A percentile compares a stretch with the other conserved stretches of the same genome.
Evolutionary conservation across 1,140 invertebrate species (phyloP).

Genomic region (Plectrocnemia conspersa): DNA sequence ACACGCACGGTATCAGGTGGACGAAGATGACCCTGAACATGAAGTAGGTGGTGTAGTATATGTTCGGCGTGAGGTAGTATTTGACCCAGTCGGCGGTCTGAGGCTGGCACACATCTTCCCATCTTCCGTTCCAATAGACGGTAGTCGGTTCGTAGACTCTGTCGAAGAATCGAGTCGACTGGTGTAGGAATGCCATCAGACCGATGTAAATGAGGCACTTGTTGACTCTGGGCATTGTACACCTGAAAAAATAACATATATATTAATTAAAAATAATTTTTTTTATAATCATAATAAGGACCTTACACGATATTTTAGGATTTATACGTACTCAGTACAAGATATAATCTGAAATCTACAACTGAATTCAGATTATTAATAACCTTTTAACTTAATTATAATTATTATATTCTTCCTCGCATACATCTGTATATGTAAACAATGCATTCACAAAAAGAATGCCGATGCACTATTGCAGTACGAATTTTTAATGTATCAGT

Average conservation of each 20-base stretch:
- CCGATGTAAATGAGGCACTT: slow-evolving; percentile 73
- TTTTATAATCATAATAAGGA: too few relatives aligned
- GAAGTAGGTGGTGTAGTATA: slow-evolving; percentile 78
- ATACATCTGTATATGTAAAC: too few relatives aligned
- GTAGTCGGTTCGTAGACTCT: slow-evolving; percentile 50
- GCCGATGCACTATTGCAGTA: too few relatives aligned
- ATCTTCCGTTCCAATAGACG: slow-evolving; percentile 60
- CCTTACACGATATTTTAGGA: too few relatives aligned
- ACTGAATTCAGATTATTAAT: too few relatives aligned
- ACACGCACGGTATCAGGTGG: slow-evolving; percentile 82
- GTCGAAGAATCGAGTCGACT: slow-evolving; percentile 75
- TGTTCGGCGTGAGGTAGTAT: slow-evolving; percentile 57
- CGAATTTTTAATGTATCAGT: too few relatives aligned
- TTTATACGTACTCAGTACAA: too few relatives aligned
- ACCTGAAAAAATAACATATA: slow-evolving; percentile 45
- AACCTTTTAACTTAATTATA: too few relatives aligned
- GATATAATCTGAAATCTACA: too few relatives aligned
- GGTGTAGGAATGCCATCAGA: slow-evolving; percentile 69
- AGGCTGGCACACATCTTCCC: slow-evolving; percentile 56
- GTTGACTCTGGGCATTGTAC: slow-evolving; percentile 77
- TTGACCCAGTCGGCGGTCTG: slow-evolving; percentile 61
- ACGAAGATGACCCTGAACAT: slow-evolving; percentile 87
- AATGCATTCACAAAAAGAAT: too few relatives aligned
- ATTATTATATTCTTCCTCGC: too few relatives aligned
- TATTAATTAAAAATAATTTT: too few relatives aligned